Percentiles rank a stretch among this genome's conserved stretches.
phyloP scores from a whole-genome alignment of 2,113 vertebrate genomes.

The Hemiscyllium ocellatum region DNA sequence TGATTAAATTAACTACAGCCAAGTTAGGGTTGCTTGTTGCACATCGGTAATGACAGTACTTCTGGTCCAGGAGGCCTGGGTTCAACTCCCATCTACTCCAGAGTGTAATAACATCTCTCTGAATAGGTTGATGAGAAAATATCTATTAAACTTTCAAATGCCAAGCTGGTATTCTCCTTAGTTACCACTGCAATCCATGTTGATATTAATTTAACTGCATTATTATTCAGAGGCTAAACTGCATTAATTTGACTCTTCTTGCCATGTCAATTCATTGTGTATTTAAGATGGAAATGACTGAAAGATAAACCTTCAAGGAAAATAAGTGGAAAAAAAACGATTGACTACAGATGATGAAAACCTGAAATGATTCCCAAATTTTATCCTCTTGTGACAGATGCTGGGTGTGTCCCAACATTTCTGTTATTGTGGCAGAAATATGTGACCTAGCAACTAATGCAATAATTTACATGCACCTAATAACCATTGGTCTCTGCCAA shows the following conservation, averaged over 20 bases:
- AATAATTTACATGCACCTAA: not conserved
- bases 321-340: not conserved
- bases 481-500: not conserved
- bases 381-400: not conserved
- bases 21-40: too few relatives aligned
- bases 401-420: not conserved
- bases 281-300: not conserved
- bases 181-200: not conserved
- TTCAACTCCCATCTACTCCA: too few relatives aligned
- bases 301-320: not conserved
- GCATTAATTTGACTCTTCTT: not conserved
- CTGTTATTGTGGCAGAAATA: not conserved
- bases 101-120: too few relatives aligned
- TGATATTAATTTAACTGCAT: not conserved
- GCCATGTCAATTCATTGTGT: not conserved
- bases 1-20: too few relatives aligned
- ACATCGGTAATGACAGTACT: too few relatives aligned
- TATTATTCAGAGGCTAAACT: not conserved
- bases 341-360: not conserved
- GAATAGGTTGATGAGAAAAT: too few relatives aligned
- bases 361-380: not conserved
- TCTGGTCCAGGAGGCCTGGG: too few relatives aligned
- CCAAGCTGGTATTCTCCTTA: not conserved
- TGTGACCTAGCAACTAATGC: not conserved
- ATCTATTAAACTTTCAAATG: not conserved